Conservation (phyloP, 2,113 vertebrate species). For the Rostratula benghalensis region DNA sequence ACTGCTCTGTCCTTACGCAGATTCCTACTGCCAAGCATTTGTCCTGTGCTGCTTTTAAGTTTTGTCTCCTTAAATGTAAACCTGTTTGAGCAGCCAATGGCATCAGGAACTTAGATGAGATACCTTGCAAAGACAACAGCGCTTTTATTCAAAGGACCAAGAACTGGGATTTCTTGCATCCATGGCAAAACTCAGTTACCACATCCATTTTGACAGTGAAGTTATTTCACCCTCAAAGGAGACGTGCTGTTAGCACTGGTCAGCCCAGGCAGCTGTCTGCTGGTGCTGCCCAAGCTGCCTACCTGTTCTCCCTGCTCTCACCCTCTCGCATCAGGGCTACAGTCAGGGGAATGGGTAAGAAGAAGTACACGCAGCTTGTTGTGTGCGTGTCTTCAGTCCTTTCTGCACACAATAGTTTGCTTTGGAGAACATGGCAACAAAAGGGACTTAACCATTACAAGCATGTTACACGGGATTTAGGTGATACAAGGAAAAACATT, state of each 20-base stretch:
- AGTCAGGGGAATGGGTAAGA: no score
- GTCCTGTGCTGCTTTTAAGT: neutral
- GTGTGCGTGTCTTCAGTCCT: accelerated
- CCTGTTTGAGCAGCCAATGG: neutral
- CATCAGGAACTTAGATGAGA: neutral
- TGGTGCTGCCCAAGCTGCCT: neutral
- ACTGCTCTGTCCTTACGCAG: neutral
- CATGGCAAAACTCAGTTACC: neutral
- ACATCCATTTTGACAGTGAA: neutral
- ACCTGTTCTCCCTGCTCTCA: neutral
- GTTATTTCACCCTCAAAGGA: neutral
- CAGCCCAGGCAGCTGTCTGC: neutral
- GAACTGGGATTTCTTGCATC: neutral
- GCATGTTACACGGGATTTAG: neutral
- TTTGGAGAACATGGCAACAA: neutral
- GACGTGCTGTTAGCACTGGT: accelerated
- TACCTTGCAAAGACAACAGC: neutral
- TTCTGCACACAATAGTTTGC: neutral
- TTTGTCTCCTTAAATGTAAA: neutral
- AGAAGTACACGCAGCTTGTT: accelerated
- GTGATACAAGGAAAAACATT: neutral
- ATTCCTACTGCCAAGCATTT: neutral
- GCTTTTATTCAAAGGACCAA: neutral
- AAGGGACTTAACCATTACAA: neutral
- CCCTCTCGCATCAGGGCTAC: accelerated